These are phyloP conservation scores for Drosophila prosaltans DNA, from an alignment of 1,140 invertebrate species.

Conservation along the genomic window DNA sequence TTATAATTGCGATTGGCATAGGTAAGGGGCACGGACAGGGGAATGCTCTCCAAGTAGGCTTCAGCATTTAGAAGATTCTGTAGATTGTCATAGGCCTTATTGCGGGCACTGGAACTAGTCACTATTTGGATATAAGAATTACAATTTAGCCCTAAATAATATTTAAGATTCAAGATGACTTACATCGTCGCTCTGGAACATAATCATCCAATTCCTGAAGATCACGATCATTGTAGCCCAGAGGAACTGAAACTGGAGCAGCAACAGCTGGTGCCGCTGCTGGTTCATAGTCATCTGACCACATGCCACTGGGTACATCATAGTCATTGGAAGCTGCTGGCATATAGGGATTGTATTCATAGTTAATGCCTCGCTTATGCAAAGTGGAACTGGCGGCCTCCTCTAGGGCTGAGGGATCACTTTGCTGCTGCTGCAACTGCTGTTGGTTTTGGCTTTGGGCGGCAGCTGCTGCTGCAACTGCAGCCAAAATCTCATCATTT, in stretches of 20 bases:
- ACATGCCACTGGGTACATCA: constrained; percentile 36
- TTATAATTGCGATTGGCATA: constrained; percentile 79
- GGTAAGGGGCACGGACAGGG: constrained; percentile 66
- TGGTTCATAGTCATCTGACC: constrained; percentile 69
- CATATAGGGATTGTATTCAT: constrained; percentile 66
- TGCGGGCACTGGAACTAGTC: constrained; percentile 49
- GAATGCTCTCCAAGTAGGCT: constrained; percentile 72
- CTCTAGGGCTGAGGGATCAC: constrained; percentile 59
- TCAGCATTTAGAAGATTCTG: constrained; percentile 78
- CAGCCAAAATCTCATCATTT: constrained; percentile 75
- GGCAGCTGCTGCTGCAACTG: constrained; percentile 74
- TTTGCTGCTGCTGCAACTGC: constrained; percentile 53
- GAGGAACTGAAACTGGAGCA: constrained; percentile 14
- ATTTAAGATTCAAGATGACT: neutral
- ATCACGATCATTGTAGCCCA: constrained; percentile 60
- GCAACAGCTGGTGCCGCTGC: constrained; percentile 4
- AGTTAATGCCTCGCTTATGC: constrained; percentile 77
- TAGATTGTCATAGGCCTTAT: constrained; percentile 79
- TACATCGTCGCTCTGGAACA: constrained; percentile 63
- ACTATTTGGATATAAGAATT: constrained; percentile 23
- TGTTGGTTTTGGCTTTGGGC: constrained; percentile 59
- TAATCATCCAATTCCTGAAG: constrained; percentile 78
- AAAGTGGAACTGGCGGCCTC: constrained; percentile 64
- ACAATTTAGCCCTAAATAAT: neutral
- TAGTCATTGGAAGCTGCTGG: constrained; percentile 18